Base-by-base conservation (phyloP, 2,797 vertebrate species). In the Martes flavigula region DNA sequence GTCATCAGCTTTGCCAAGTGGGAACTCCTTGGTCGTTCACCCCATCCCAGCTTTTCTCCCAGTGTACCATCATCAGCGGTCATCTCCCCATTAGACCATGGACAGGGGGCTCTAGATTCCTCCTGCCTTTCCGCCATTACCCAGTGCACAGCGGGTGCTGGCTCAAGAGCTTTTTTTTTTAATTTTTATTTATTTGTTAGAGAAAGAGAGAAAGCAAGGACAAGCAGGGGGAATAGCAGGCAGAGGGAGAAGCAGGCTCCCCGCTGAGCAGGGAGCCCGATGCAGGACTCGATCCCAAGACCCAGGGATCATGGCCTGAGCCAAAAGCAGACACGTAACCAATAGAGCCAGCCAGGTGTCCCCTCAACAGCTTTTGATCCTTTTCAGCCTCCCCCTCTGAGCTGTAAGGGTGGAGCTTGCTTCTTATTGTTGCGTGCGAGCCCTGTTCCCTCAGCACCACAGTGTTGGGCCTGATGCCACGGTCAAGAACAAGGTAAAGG, bases 71-170 rank as follows among this genome's bases (percentile, higher is more conserved):
- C 35, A 4, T 18, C 8, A 7, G 60, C 32, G 10, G 25, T 14
- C 18, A 9, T 35, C 64, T 14, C 15, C 27, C 3, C 83, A 32
- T 35, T 21, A 43, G 75, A 77, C 25, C 11, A 3, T 0, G 23
- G 77, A 23, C 14, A 3, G n/a, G n/a, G n/a, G 54, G 13, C 58
- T 58, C 46, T 5, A 0, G 0, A 13, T 23, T 3, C 0, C 40
- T 38, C 30, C 12, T 18, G 23, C 27, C 51, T 18, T 15, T 23
- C 23, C 18, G 21, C 58, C 7, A 30, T 14, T 8, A 6, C 17
- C n/a, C 10, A 20, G 0, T 0, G 0, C 15, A 8, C 0, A 0
- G 20, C 9, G 21, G 60, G 70, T 51, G 23, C 25, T 27, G 32
- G 25, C 43, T 32, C 40, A 38, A 60, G 32, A 12, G n/a, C 23